Conservation (phyloP, 2,888 invertebrate species). For the Torymus texanus region DNA sequence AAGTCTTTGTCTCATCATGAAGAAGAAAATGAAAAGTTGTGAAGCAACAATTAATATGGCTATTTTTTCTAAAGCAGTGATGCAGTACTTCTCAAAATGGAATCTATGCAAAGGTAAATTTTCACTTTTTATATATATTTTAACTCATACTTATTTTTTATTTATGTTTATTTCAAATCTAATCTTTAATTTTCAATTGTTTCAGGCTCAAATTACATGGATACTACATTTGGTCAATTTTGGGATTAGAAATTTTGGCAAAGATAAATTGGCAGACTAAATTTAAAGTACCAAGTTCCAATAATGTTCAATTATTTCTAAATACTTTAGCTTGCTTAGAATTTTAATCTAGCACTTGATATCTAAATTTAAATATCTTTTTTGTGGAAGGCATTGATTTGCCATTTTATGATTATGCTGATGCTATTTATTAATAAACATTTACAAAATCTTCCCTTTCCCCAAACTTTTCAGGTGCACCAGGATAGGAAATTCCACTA, state of each 20-base stretch:
- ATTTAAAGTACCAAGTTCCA: too few relatives aligned
- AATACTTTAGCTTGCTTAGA: conserved; percentile 5
- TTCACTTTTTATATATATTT: not conserved
- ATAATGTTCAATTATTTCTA: too few relatives aligned
- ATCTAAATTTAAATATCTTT: conserved; percentile 4
- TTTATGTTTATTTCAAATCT: not conserved
- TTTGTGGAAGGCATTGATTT: conserved; percentile 13
- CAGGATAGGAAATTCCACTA: conserved; percentile 35
- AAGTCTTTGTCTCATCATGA: too few relatives aligned
- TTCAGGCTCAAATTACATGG: conserved; percentile 30
- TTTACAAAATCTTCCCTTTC: conserved; percentile 9
- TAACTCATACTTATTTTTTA: not conserved
- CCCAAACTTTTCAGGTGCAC: conserved; percentile 33
- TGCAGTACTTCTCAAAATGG: too few relatives aligned
- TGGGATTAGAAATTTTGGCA: not conserved
- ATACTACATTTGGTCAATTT: conserved; percentile 10
- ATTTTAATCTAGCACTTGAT: conserved; percentile 7
- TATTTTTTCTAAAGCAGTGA: too few relatives aligned
- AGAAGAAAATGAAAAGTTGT: not conserved
- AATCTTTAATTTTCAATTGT: conserved; percentile 1
- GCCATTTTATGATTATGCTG: conserved; percentile 21
- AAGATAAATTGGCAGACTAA: not conserved
- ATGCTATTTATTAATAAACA: conserved; percentile 46
- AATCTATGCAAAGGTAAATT: not conserved
- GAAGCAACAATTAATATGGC: too few relatives aligned